Evolutionary conservation across 2,113 vertebrate genomes (phyloP).

Genomic region (Forbesichthys papilliferus): DNA sequence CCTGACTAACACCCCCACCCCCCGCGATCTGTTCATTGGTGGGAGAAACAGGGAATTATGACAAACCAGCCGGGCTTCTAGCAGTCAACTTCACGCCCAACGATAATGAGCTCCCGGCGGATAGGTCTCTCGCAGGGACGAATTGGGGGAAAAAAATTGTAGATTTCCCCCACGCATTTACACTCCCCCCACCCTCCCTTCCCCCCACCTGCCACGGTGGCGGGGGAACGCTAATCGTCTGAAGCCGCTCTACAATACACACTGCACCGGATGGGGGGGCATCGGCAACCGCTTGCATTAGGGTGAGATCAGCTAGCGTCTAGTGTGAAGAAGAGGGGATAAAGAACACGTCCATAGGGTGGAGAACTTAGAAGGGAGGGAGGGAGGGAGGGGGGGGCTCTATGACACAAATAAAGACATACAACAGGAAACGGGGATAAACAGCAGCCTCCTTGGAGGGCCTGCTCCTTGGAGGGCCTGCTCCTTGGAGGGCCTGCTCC

Average conservation of each 20-base stretch:
- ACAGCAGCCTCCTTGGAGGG: constrained; percentile 24
- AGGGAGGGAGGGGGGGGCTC: constrained; percentile 3
- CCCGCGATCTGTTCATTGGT: constrained; percentile 48
- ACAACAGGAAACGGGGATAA: constrained; percentile 35
- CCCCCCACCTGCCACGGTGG: too few relatives aligned
- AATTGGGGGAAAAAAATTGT: background rate
- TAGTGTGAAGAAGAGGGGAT: constrained; percentile 17
- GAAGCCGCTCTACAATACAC: background rate
- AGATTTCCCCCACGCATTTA: too few relatives aligned
- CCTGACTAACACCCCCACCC: constrained; percentile 27
- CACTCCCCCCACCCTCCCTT: too few relatives aligned
- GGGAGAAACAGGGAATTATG: constrained; percentile 51
- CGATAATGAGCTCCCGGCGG: constrained; percentile 73
- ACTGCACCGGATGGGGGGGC: background rate
- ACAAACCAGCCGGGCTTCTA: constrained; percentile 64
- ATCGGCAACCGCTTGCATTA: background rate
- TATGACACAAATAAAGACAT: constrained; percentile 29
- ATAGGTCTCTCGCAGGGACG: constrained; percentile 40
- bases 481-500: constrained; percentile 23
- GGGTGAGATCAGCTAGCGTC: background rate
- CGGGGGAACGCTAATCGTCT: constrained; percentile 36
- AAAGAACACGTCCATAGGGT: background rate
- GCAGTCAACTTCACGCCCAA: constrained; percentile 68
- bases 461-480: constrained; percentile 22
- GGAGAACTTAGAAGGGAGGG: constrained; percentile 10